Evolutionary conservation across 2,888 invertebrate genomes (phyloP).

Genomic region (Acronicta aceris): DNA sequence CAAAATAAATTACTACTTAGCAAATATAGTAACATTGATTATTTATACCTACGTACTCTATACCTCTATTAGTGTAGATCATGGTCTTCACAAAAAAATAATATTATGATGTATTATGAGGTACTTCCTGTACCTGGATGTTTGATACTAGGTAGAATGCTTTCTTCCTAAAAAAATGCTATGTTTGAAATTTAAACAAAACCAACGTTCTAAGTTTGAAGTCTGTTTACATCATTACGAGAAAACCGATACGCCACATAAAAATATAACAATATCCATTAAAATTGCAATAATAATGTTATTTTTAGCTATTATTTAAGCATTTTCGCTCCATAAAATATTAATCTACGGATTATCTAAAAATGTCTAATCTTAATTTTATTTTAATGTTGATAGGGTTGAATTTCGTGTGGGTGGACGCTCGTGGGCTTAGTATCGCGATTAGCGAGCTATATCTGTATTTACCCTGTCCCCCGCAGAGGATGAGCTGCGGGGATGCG

Average conservation of each 20-base stretch:
- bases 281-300: constrained; percentile 38
- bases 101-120: too few species aligned
- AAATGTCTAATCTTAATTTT: background rate
- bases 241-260: constrained; percentile 9
- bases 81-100: too few species aligned
- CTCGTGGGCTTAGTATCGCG: constrained; percentile 58
- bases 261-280: constrained; percentile 35
- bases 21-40: too few species aligned
- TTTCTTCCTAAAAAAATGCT: too few species aligned
- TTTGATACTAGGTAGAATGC: too few species aligned
- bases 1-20: too few species aligned
- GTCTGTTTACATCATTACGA: constrained; percentile 1
- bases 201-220: too few species aligned
- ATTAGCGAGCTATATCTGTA: constrained; percentile 76
- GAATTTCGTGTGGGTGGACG: constrained; percentile 20
- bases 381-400: fast-evolving
- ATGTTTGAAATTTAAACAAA: too few species aligned
- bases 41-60: too few species aligned
- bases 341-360: constrained; percentile 38
- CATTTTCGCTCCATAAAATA: constrained; percentile 43
- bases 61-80: too few species aligned
- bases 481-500: constrained; percentile 74
- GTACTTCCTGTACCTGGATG: too few species aligned
- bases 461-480: constrained; percentile 69
- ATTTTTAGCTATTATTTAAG: constrained; percentile 44